A percentile compares a stretch with the other conserved stretches of the same genome.
Evolutionary conservation across 2,888 invertebrate species (phyloP).

Genomic region (Leptopilina drosophilae): DNA sequence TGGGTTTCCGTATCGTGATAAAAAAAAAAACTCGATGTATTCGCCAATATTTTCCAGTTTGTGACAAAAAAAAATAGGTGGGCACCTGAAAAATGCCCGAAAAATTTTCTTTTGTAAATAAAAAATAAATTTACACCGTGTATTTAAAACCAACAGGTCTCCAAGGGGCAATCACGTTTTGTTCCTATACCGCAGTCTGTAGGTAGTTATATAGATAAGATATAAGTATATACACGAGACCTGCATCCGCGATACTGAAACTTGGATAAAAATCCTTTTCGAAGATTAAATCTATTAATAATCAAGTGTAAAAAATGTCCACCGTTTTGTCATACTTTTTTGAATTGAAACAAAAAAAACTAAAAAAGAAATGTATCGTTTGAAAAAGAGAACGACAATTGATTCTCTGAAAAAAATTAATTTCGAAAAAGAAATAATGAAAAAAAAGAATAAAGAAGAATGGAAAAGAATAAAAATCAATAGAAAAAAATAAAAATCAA

Average conservation of each 20-base stretch:
- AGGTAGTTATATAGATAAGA: slow-evolving; percentile 53
- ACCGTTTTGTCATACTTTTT: too few species aligned
- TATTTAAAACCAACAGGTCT: slow-evolving; percentile 60
- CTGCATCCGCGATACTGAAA: slow-evolving; percentile 41
- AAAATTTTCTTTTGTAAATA: slow-evolving; percentile 60
- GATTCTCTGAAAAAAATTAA: too few species aligned
- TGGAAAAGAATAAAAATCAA: too few species aligned
- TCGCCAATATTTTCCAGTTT: slow-evolving; percentile 38
- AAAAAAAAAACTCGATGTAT: slow-evolving; percentile 3
- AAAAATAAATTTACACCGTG: slow-evolving; percentile 63
- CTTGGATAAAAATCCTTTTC: slow-evolving; percentile 23
- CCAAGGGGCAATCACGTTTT: slow-evolving; percentile 61
- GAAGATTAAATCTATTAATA: background rate
- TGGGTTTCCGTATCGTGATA: slow-evolving; percentile 33
- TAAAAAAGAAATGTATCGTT: too few species aligned
- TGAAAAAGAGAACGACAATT: too few species aligned
- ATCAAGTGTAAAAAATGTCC: background rate
- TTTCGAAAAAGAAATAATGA: too few species aligned
- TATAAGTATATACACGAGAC: slow-evolving; percentile 50
- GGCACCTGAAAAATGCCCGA: slow-evolving; percentile 60
- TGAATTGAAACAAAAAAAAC: too few species aligned
- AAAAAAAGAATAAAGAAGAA: too few species aligned
- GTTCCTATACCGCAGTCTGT: slow-evolving; percentile 59
- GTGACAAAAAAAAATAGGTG: slow-evolving; percentile 60
- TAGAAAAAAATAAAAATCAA: too few species aligned